Evolutionary conservation across 2,113 vertebrate species (phyloP).

Genomic region (Chiloscyllium plagiosum): DNA sequence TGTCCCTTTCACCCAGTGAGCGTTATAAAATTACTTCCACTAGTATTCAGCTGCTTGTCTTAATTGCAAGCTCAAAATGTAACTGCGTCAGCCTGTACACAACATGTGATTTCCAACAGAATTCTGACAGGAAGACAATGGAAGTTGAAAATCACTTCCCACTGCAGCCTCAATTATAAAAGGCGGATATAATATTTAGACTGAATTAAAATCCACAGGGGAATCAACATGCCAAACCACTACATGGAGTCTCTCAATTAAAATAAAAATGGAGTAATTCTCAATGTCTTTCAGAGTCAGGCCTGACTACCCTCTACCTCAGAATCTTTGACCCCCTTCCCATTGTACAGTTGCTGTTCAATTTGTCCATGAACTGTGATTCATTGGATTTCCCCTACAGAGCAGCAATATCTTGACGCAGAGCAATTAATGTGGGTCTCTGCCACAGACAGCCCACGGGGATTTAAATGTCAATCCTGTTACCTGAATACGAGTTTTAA

Average conservation of each 20-base stretch:
- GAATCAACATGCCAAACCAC: too few species aligned
- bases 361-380: not conserved
- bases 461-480: not conserved
- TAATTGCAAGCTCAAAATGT: not conserved
- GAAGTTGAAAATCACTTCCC: not conserved
- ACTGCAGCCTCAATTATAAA: not conserved
- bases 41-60: not conserved
- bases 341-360: not conserved
- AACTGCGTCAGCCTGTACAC: not conserved
- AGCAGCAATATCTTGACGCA: not conserved
- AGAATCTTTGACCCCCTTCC: not conserved
- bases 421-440: not conserved
- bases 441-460: not conserved
- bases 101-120: slow-evolving; percentile 10
- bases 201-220: slow-evolving; percentile 15
- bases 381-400: not conserved
- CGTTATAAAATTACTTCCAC: not conserved
- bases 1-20: not conserved
- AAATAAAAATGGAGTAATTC: not conserved
- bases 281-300: too few species aligned
- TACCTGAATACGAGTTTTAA: not conserved
- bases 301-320: not conserved
- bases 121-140: not conserved
- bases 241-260: not conserved
- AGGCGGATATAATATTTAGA: slow-evolving; percentile 16